Evolutionary conservation across 2,113 vertebrate genomes (phyloP).

Genomic region (Caranx ignobilis): DNA sequence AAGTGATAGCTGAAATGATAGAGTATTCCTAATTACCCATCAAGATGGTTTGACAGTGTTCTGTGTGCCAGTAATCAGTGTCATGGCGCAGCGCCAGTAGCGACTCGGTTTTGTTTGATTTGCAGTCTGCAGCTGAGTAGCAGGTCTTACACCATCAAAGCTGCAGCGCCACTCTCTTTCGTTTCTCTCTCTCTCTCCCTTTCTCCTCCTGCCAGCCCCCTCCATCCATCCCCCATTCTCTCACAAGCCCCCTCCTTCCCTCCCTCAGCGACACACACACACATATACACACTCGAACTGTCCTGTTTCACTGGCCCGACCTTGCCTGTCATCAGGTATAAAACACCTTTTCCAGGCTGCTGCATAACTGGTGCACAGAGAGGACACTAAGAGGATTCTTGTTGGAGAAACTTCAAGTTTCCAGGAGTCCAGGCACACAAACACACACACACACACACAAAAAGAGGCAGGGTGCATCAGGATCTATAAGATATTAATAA

Average conservation of each 20-base stretch:
- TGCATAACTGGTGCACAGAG: slow-evolving; percentile 44
- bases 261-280: background rate
- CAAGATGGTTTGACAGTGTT: slow-evolving; percentile 80
- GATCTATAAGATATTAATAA: background rate
- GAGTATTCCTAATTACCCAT: slow-evolving; percentile 81
- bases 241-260: background rate
- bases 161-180: slow-evolving; percentile 53
- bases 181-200: slow-evolving; percentile 11
- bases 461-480: background rate
- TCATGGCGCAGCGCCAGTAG: slow-evolving; percentile 74
- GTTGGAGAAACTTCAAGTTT: background rate
- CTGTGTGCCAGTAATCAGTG: slow-evolving; percentile 76
- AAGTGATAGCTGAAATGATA: slow-evolving; percentile 73
- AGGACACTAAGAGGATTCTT: slow-evolving; percentile 37
- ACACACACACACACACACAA: background rate
- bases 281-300: slow-evolving; percentile 16
- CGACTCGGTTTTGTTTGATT: slow-evolving; percentile 76
- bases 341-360: slow-evolving; percentile 69
- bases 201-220: slow-evolving; percentile 2
- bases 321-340: slow-evolving; percentile 70
- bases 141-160: slow-evolving; percentile 54
- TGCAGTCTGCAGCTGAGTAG: slow-evolving; percentile 74
- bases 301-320: slow-evolving; percentile 65
- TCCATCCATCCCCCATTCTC: background rate
- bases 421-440: slow-evolving; percentile 16